Evolutionary conservation across 2,797 vertebrate species (phyloP).

Genomic region (Brachymystax lenok): DNA sequence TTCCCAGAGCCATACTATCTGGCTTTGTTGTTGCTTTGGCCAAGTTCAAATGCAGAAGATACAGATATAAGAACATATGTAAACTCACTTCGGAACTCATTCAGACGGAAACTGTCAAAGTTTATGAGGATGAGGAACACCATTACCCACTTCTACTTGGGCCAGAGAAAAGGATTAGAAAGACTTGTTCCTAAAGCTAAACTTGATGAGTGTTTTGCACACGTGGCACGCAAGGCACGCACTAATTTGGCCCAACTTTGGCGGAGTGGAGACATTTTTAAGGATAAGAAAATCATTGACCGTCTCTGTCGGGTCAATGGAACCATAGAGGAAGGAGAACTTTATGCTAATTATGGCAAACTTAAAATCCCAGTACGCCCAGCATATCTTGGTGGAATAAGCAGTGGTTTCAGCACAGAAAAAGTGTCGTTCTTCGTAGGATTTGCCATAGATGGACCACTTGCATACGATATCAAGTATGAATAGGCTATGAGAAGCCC

Average conservation of each 20-base stretch:
- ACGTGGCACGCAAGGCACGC: slow-evolving; percentile 40
- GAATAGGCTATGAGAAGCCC: slow-evolving; percentile 21
- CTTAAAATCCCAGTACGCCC: slow-evolving; percentile 69
- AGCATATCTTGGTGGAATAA: slow-evolving; percentile 52
- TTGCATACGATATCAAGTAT: slow-evolving; percentile 75
- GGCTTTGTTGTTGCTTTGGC: slow-evolving; percentile 78
- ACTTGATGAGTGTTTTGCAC: slow-evolving; percentile 67
- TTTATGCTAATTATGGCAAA: slow-evolving; percentile 68
- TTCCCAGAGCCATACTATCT: slow-evolving; percentile 76
- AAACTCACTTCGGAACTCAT: slow-evolving; percentile 27
- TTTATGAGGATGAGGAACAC: slow-evolving; percentile 50
- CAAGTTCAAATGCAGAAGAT: slow-evolving; percentile 48
- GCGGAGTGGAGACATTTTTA: slow-evolving; percentile 76
- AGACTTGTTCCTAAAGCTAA: slow-evolving; percentile 74
- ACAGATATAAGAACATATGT: slow-evolving; percentile 65
- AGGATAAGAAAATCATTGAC: slow-evolving; percentile 50
- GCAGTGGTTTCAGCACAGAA: slow-evolving; percentile 73
- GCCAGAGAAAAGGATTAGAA: slow-evolving; percentile 52
- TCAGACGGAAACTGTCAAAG: too few species aligned
- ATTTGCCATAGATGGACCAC: slow-evolving; percentile 76
- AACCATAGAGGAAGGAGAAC: slow-evolving; percentile 55
- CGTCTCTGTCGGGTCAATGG: slow-evolving; percentile 71
- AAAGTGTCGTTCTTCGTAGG: slow-evolving; percentile 79
- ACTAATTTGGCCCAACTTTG: slow-evolving; percentile 61
- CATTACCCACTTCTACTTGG: slow-evolving; percentile 73